Base-by-base conservation (phyloP, 1,140 invertebrate species). In the Drosophila burlai region DNA sequence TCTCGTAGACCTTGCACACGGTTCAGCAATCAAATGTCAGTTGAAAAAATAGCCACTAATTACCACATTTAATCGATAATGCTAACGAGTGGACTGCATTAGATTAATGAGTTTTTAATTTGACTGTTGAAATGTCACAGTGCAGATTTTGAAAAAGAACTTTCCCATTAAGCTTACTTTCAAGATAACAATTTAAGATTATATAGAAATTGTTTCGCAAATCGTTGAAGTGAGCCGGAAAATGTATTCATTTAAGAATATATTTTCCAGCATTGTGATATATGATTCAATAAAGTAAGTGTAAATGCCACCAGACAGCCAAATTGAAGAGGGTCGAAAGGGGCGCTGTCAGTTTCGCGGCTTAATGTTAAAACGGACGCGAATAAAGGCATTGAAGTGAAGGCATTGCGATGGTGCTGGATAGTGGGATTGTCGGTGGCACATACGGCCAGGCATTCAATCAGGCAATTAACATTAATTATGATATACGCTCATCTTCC, bases 401-500 rank as follows among this genome's bases (percentile, higher is more conserved):
- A 67, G 72, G n/a, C n/a, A n/a, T 46, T 40, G 38, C 43, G 36
- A 43, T 38, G 31, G 13, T 7, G 38, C 21, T 45, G 54, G 29
- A 50, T 50, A 61, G 31, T 40, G 36, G 67, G 21, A 60, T 71
- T 73, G 52, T 40, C 43, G 43, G n/a, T 45, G 42, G 42, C 42
- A 18, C 42, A 45, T 18, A 45, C 42, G 29, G 36, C 38, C 38
- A 24, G 40, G 66, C 50, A 86, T 82, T 86, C 75, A 86, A 81
- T 86, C 83, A 87, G 85, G 83, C 69, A 86, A 86, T 86, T 87
- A 84, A 84, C 81, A 84, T 84, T 84, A 86, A 86, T 82, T 81
- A 76, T 86, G 76, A 86, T 80, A 72, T 75, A 36, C 58, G 59
- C 63, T 60, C 74, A 60, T 60, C 58, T 67, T 62, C 55, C 43